Evolutionary conservation across 2,113 vertebrate genomes (phyloP).

Genomic region (Coracopsis vasa): DNA sequence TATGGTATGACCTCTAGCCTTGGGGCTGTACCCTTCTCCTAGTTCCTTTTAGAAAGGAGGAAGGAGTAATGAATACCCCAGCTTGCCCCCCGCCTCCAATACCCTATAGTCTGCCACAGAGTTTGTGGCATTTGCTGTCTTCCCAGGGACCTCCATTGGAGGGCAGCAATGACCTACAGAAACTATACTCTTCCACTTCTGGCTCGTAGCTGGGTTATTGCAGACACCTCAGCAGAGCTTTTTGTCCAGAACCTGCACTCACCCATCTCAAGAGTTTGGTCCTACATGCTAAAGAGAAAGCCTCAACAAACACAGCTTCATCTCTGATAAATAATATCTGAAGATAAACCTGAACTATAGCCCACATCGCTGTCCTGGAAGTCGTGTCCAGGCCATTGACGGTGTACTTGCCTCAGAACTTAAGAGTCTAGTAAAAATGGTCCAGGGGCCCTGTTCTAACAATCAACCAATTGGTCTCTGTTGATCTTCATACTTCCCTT

Average conservation of each 20-base stretch:
- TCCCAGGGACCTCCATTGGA: background rate
- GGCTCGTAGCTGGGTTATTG: background rate
- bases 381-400: background rate
- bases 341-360: background rate
- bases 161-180: conserved; percentile 19
- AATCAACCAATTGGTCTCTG: accelerated
- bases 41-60: background rate
- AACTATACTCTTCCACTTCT: background rate
- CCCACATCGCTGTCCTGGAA: background rate
- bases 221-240: background rate
- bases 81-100: background rate
- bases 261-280: background rate
- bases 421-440: accelerated
- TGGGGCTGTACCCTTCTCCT: background rate
- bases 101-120: too few species aligned
- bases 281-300: background rate
- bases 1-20: accelerated
- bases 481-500: background rate
- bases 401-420: background rate
- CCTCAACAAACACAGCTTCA: background rate
- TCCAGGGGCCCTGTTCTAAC: background rate
- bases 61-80: background rate
- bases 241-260: background rate
- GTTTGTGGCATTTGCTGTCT: background rate
- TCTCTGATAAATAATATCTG: background rate